These are phyloP conservation scores for Drosophila truncata DNA, from an alignment of 1,140 invertebrate species.

Conservation along the genomic window DNA sequence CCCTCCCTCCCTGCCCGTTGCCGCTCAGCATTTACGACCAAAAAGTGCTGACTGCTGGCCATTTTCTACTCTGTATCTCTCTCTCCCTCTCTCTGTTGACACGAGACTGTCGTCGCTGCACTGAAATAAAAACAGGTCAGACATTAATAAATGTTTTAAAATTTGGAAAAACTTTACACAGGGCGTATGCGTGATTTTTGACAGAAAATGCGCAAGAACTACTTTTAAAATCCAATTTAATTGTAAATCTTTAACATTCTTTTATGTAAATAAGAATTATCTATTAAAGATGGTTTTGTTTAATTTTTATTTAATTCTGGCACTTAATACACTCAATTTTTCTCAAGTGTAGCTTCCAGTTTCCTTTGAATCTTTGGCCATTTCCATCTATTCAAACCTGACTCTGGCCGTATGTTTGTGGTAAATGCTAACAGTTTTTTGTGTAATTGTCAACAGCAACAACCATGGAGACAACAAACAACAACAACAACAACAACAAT, in stretches of 20 bases:
- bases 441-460: conserved; percentile 78
- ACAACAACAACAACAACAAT: conserved; percentile 7
- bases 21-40: conserved; percentile 65
- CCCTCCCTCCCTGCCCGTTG: background rate
- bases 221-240: background rate
- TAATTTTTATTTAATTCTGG: background rate
- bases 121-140: background rate
- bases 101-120: conserved; percentile 60
- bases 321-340: background rate
- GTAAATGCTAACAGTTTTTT: conserved; percentile 80
- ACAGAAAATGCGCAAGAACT: background rate
- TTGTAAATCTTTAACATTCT: background rate
- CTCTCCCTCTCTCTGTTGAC: conserved; percentile 56
- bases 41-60: conserved; percentile 78
- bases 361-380: conserved; percentile 19
- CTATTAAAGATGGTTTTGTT: background rate
- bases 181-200: background rate
- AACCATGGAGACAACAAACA: conserved; percentile 10
- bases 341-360: background rate
- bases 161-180: background rate
- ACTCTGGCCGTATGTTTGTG: conserved; percentile 68
- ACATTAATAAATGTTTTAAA: background rate
- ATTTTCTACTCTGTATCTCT: conserved; percentile 41
- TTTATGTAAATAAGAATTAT: background rate
- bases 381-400: conserved; percentile 58